Evolutionary conservation across 2,113 vertebrate species (phyloP).

Genomic region (Genyomyrus donnyi): DNA sequence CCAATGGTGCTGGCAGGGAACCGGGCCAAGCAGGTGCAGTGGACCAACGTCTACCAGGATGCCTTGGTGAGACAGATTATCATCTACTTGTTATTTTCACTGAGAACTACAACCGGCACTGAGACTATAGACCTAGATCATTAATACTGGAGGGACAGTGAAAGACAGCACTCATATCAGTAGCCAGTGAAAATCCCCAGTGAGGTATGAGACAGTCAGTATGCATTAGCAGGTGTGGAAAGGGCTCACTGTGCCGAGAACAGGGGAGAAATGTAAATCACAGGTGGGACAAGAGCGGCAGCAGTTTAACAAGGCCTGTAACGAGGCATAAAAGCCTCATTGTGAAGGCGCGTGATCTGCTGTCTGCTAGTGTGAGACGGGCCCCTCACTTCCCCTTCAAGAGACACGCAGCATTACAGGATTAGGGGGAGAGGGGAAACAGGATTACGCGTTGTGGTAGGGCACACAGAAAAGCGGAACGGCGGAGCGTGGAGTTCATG

Average conservation of each 20-base stretch:
- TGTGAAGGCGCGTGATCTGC: background rate
- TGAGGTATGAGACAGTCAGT: background rate
- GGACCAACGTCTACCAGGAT: slow-evolving; percentile 98
- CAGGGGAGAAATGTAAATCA: background rate
- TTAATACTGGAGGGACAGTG: background rate
- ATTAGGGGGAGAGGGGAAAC: slow-evolving; percentile 9
- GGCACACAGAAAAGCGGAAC: background rate
- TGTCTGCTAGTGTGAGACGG: background rate
- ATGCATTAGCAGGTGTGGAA: slow-evolving; percentile 10
- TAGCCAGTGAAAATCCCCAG: background rate
- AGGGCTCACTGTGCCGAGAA: background rate
- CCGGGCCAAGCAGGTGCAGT: slow-evolving; percentile 89
- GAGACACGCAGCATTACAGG: slow-evolving; percentile 16
- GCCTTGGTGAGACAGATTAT: slow-evolving; percentile 72
- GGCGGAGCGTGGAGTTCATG: background rate
- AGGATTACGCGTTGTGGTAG: slow-evolving; percentile 16
- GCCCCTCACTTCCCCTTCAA: slow-evolving; percentile 4
- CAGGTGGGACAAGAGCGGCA: background rate
- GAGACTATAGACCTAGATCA: background rate
- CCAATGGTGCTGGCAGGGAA: slow-evolving; percentile 93
- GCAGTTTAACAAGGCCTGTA: background rate
- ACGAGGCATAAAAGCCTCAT: slow-evolving; percentile 1
- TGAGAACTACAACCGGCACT: background rate
- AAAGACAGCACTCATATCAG: background rate
- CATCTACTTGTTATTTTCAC: background rate